Evolutionary conservation across 2,888 invertebrate genomes (phyloP).

Genomic region (Pseudoips prasinana): DNA sequence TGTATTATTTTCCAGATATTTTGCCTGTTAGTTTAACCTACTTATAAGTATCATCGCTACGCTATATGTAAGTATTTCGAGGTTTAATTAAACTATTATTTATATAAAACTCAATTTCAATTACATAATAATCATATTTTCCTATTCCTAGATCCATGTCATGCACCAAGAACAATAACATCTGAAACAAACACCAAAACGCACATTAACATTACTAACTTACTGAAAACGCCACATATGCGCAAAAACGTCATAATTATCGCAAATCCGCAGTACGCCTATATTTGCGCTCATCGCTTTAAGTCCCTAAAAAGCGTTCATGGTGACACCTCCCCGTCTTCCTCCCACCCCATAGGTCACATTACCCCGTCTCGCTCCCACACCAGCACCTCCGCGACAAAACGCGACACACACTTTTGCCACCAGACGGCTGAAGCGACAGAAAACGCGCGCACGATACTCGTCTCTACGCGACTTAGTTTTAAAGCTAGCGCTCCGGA

Average conservation of each 20-base stretch:
- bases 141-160: too few species aligned
- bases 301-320: conserved; percentile 71
- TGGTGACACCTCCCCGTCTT: conserved; percentile 77
- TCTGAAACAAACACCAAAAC: conserved; percentile 12
- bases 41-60: too few species aligned
- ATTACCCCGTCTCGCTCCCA: conserved; percentile 62
- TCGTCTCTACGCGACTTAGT: conserved; percentile 52
- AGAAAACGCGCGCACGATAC: conserved; percentile 45
- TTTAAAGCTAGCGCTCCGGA: conserved; percentile 67
- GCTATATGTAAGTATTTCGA: too few species aligned
- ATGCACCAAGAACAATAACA: conserved; percentile 22
- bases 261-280: conserved; percentile 60
- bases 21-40: too few species aligned
- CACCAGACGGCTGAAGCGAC: conserved; percentile 62
- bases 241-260: conserved; percentile 65
- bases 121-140: too few species aligned
- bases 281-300: conserved; percentile 62
- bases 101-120: too few species aligned
- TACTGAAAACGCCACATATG: conserved; percentile 54
- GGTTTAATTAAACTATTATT: too few species aligned
- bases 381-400: conserved; percentile 65
- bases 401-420: conserved; percentile 66
- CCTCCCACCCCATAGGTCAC: conserved; percentile 55
- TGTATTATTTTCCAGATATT: too few species aligned
- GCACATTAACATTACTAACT: conserved; percentile 30